Base-by-base conservation (phyloP, 1,140 invertebrate species). In the Tetraneura akinire region DNA sequence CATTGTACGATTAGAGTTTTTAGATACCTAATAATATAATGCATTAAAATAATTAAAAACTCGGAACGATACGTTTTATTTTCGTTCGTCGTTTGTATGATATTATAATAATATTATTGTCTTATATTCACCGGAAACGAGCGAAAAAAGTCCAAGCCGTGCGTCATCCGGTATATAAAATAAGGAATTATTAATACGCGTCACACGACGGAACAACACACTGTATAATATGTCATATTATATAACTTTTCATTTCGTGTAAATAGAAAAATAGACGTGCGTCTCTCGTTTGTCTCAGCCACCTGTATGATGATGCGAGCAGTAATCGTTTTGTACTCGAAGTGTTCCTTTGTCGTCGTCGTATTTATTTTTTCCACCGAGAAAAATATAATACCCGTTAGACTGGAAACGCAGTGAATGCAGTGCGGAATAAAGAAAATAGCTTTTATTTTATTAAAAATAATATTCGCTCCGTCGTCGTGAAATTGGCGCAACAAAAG, bases 351-450 rank as follows among this genome's bases (percentile, higher is more conserved):
- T 57, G 51, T 37, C 21, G 71, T 76, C 42, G 51, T 37, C 21
- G 71, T 4, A 42, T 55, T 55, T 37, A 10, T 29, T 51, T 23
- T 76, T 76, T 57, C 37, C 21, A 16, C 32, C 23, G 37, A 55
- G 29, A 37, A 76, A 76, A 11, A 57, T 74, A n/a, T 37, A 37
- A 37, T 37, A 26, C 57, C 71, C 71, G 21, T 76, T 57, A 42
- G 71, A 76, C 71, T 57, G 51, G 51, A 76, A 76, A 76, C 10
- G 16, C 53, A 57, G 47, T 76, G 53, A 32, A n/a, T 32, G 10
- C 18, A 53, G 6, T 10, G 23, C 11, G 9, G 9, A 57, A 71
- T 16, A 84, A 83, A 83, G 83, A 84, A 83, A 83, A 82, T 13
- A 14, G 14, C 16, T 42, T 42, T 57, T 23, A 57, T 76, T 57